Evolutionary conservation across 2,113 vertebrate genomes (phyloP).

Genomic region (rabbit (Oryctolagus cuniculus)): DNA sequence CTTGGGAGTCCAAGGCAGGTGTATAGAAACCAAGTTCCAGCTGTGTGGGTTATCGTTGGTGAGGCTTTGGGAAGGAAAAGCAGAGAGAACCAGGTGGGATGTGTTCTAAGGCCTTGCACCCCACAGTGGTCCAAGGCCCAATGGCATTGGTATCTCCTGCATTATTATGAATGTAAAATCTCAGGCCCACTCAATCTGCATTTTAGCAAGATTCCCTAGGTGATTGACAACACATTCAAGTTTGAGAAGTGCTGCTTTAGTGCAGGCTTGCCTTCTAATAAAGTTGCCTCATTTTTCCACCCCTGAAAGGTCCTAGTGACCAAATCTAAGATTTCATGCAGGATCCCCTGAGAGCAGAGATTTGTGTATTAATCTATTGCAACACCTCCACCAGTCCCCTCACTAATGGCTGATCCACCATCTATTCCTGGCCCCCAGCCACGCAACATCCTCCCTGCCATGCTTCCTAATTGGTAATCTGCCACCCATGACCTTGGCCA

Average conservation of each 20-base stretch:
- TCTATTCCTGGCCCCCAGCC: constrained; percentile 79
- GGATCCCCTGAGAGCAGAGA: constrained; percentile 72
- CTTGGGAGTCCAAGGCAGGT: not conserved
- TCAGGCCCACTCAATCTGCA: not conserved
- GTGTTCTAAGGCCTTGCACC: not conserved
- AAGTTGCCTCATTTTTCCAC: constrained; percentile 59
- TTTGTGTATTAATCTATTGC: constrained; percentile 72
- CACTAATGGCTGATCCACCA: constrained; percentile 75
- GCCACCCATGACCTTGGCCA: constrained; percentile 81
- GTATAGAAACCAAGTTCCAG: not conserved
- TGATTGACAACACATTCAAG: not conserved
- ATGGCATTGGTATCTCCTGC: not conserved
- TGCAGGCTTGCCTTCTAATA: not conserved
- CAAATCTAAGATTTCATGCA: constrained; percentile 69
- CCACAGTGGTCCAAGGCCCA: not conserved
- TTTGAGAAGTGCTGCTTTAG: not conserved
- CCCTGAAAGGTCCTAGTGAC: constrained; percentile 59
- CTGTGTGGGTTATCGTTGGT: not conserved
- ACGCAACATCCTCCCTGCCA: constrained; percentile 76
- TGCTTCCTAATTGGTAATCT: constrained; percentile 85
- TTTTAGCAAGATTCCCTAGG: constrained; percentile 40
- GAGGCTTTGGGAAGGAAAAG: not conserved
- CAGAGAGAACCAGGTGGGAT: not conserved
- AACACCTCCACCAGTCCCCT: constrained; percentile 75
- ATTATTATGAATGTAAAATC: constrained; percentile 20